These are phyloP conservation scores for Meloe dianella DNA, from an alignment of 2,888 invertebrate genomes.

Conservation along the genomic window DNA sequence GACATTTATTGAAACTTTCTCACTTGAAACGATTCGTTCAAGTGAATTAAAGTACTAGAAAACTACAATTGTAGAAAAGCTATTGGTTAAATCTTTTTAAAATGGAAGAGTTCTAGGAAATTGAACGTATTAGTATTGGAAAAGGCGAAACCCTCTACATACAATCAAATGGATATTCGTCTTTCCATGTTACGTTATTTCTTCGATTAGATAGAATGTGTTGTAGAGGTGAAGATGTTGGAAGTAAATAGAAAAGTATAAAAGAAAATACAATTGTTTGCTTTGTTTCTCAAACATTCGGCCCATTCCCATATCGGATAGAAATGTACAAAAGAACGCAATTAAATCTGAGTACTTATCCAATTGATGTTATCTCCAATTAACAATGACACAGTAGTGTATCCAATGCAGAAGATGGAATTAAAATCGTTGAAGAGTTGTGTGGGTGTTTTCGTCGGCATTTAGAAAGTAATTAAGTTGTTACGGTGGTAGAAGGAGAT, in stretches of 20 bases:
- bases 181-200: not conserved
- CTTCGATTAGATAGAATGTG: conserved; percentile 1
- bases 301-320: too few species aligned
- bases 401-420: not conserved
- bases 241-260: conserved; percentile 16
- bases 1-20: not conserved
- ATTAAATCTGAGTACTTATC: not conserved
- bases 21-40: conserved; percentile 7
- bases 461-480: conserved; percentile 50
- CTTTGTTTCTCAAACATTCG: conserved; percentile 14
- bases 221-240: conserved; percentile 19
- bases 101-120: conserved; percentile 17
- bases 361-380: not conserved
- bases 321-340: too few species aligned
- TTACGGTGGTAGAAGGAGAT: conserved; percentile 40
- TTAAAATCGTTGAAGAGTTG: conserved; percentile 19
- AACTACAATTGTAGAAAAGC: conserved; percentile 17
- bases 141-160: not conserved
- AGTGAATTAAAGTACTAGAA: conserved; percentile 19
- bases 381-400: not conserved
- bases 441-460: conserved; percentile 26
- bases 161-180: conserved; percentile 6
- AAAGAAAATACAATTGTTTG: conserved; percentile 18
- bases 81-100: conserved; percentile 19
- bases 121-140: conserved; percentile 17